Percentiles rank a stretch among this genome's conserved stretches.
These are phyloP conservation scores for Pseudorhombus dupliciocellatus DNA, from an alignment of 2,113 vertebrate species.

Conservation along the genomic window DNA sequence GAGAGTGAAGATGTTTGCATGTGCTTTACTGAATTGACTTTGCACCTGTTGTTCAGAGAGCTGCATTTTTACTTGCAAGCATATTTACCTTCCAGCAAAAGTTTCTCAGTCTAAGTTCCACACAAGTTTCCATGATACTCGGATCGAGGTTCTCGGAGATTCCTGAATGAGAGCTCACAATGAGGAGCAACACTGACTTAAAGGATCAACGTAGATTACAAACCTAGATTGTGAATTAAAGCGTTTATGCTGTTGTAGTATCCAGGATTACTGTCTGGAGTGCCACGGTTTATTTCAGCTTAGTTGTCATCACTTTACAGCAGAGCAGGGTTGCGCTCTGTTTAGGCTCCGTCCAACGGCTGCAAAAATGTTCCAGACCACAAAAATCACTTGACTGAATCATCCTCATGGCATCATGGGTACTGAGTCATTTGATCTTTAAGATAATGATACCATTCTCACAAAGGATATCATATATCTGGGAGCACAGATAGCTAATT, in stretches of 20 bases:
- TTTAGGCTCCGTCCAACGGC: conserved; percentile 5
- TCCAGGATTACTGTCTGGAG: conserved; percentile 5
- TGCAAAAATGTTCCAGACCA: not conserved
- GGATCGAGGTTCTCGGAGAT: not conserved
- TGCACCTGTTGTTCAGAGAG: conserved; percentile 71
- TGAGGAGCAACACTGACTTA: not conserved
- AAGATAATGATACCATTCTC: not conserved
- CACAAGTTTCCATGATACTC: not conserved
- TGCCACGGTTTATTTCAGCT: conserved; percentile 6
- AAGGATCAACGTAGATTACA: conserved; percentile 9
- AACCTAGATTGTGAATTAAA: not conserved
- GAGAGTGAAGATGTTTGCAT: conserved; percentile 16
- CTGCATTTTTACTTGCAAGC: not conserved
- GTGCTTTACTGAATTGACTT: conserved; percentile 37
- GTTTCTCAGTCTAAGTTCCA: not conserved
- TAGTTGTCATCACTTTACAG: conserved; percentile 10
- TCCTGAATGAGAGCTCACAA: not conserved
- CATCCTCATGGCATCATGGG: not conserved
- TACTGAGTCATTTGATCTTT: not conserved
- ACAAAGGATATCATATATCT: not conserved
- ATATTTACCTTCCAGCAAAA: not conserved
- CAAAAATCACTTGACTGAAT: not conserved
- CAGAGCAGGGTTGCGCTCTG: conserved; percentile 2
- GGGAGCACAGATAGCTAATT: not conserved
- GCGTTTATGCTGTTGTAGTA: conserved; percentile 12